Conservation (phyloP, 2,797 vertebrate species). For the Tragelaphus oryx region DNA sequence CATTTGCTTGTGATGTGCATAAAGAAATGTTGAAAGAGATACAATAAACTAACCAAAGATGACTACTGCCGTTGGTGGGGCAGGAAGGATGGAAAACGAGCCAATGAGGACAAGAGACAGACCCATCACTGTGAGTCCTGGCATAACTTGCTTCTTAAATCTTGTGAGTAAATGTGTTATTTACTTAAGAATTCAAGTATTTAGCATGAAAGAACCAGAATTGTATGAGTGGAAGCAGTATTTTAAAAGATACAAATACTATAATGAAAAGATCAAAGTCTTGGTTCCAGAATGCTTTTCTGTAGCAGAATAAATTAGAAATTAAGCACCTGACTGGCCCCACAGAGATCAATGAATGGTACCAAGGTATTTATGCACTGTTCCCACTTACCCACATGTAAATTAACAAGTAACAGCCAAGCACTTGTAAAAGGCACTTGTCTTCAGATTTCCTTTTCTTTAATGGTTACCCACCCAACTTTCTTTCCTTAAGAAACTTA, state of each 20-base stretch:
- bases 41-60: background rate
- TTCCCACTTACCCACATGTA: background rate
- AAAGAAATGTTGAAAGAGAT: background rate
- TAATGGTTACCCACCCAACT: background rate
- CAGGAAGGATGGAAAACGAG: background rate
- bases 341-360: background rate
- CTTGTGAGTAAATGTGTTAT: background rate
- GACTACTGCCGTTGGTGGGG: background rate
- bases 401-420: background rate
- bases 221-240: background rate
- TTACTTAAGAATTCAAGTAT: background rate
- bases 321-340: background rate
- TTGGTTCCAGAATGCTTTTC: constrained; percentile 10
- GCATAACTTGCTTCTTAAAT: background rate
- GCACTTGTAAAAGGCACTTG: background rate
- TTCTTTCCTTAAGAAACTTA: background rate
- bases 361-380: background rate
- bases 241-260: constrained; percentile 20
- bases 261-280: background rate
- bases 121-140: background rate
- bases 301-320: background rate
- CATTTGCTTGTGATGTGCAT: background rate
- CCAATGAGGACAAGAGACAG: background rate
- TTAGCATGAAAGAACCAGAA: background rate
- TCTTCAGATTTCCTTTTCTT: background rate